Conservation (phyloP, 2,888 invertebrate genomes). For the Portevinia maculata region DNA sequence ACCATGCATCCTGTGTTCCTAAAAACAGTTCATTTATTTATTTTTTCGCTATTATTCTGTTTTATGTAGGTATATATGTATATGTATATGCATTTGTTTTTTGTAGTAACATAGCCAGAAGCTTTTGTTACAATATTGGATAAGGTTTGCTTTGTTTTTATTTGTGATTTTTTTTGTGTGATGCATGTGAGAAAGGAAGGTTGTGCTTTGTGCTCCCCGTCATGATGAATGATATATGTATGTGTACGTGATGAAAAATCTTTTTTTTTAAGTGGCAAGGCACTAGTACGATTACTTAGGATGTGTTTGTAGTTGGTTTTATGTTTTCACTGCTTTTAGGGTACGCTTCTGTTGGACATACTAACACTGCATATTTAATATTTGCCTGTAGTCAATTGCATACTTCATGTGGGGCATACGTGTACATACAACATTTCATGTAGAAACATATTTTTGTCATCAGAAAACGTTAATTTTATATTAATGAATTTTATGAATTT, state of each 20-base stretch:
- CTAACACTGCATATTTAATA: conserved; percentile 36
- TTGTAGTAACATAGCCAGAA: conserved; percentile 43
- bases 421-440: not conserved
- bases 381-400: conserved; percentile 42
- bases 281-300: conserved; percentile 20
- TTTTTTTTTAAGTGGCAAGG: conserved; percentile 41
- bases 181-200: not conserved
- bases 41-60: conserved; percentile 1
- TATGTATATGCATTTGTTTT: no score
- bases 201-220: conserved; percentile 16
- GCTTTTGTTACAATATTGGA: conserved; percentile 57
- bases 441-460: conserved; percentile 7
- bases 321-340: conserved; percentile 59
- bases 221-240: conserved; percentile 52
- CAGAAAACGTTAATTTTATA: conserved; percentile 42
- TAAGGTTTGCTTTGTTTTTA: conserved; percentile 44
- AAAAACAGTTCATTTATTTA: conserved; percentile 21
- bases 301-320: conserved; percentile 41
- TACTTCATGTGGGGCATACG: conserved; percentile 23
- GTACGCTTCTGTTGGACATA: conserved; percentile 18
- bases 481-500: conserved; percentile 47
- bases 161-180: conserved; percentile 15
- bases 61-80: conserved; percentile 14
- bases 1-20: conserved; percentile 28
- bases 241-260: conserved; percentile 30